These are phyloP conservation scores for Drosophila nikananu DNA, from an alignment of 1,140 invertebrate species.

Conservation along the genomic window DNA sequence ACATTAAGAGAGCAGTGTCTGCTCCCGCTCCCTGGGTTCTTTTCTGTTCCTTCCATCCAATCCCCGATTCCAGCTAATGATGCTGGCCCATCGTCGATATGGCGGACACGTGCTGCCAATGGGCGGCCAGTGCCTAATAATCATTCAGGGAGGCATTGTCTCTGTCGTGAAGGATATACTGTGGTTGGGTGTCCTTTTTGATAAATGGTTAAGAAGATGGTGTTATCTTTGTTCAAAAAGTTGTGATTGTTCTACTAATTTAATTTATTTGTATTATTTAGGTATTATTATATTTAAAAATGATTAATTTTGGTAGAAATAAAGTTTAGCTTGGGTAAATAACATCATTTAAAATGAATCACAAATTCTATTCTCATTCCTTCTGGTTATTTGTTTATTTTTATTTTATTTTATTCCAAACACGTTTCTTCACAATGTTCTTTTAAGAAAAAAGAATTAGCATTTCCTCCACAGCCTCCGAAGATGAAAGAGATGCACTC, in stretches of 20 bases:
- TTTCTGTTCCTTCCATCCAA: neutral
- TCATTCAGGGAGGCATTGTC: conserved; percentile 58
- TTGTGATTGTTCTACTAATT: neutral
- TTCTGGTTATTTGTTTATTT: neutral
- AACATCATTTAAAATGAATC: too few species aligned
- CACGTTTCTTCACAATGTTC: conserved; percentile 49
- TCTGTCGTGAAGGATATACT: conserved; percentile 17
- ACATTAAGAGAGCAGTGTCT: conserved; percentile 68
- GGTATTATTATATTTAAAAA: neutral
- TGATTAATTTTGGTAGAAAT: neutral
- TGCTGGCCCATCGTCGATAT: conserved; percentile 52
- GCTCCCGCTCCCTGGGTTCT: neutral
- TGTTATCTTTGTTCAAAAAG: too few species aligned
- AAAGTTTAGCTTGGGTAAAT: too few species aligned
- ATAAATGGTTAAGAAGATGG: neutral
- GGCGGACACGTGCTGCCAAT: conserved; percentile 58
- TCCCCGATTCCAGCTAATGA: conserved; percentile 47
- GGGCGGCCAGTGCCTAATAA: conserved; percentile 55
- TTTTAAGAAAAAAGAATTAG: conserved; percentile 89
- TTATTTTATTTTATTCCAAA: conserved; percentile 11
- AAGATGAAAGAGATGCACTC: conserved; percentile 91
- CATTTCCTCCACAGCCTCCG: conserved; percentile 94
- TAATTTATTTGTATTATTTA: neutral
- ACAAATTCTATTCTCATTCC: neutral
- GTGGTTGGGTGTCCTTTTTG: neutral